Base-by-base conservation (phyloP, 1,140 invertebrate genomes). In the Oncopodura yosiiana region DNA sequence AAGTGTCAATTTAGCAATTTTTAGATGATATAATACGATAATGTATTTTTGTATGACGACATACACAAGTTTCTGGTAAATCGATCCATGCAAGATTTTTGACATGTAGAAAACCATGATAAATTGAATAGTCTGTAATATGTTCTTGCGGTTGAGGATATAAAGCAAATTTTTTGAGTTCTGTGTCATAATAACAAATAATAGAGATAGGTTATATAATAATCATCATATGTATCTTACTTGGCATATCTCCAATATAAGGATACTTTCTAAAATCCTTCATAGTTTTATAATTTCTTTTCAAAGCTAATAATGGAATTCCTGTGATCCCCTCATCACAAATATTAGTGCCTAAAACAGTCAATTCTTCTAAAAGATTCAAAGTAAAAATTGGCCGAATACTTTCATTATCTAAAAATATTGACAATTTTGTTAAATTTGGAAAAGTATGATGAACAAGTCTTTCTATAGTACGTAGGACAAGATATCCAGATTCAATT, bases 311-410 rank as follows among this genome's bases (percentile, higher is more conserved):
- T 2, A 12, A 34, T 19, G 29, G 16, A 14, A 55, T 41, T 11
- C 61, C 61, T n/a, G 49, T 62, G 4, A 62, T 26, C 12, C 61
- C 61, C 44, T 59, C 53, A 38, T 62, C 61, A 32, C 42, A 37
- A 3, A 62, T 14, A 12, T 59, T 37, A 8, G 53, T 56, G 0
- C 61, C 61, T 2, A 62, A 30, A 32, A 59, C 44, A 2, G 29
- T 42, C 5, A 62, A 38, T 32, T 62, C 61, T 34, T 56, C 49
- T 12, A 62, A 38, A 42, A 39, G 23, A 1, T 21, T 6, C 26
- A 53, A 18, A 24, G 32, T 37, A 38, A 53, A 62, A 18, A 62
- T 24, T 9, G 38, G 37, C 24, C 53, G 23, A 18, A 59, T 36
- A 5, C 30, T 30, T 2, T 62, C 56, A 27, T 62, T 56, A 19